A percentile compares a stretch with the other conserved stretches of the same genome.
Conservation (phyloP, 1,140 invertebrate genomes). For the Ptiloglossa arizonensis region DNA sequence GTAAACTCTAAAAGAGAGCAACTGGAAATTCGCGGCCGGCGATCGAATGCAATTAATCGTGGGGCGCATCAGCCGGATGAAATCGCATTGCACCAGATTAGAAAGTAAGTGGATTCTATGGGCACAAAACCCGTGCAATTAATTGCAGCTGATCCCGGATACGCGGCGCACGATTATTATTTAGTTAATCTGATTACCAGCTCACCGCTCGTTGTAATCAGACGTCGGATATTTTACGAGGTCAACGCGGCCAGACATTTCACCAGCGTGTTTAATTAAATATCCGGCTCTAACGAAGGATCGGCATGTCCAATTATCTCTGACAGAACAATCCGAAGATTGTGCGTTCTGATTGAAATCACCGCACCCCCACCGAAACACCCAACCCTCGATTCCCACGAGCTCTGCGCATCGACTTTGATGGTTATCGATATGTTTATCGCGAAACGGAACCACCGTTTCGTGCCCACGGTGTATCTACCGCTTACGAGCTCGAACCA, state of each 20-base stretch:
- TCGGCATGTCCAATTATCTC: conserved; percentile 9
- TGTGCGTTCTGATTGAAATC: conserved; percentile 20
- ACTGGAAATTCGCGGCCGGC: neutral
- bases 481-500: too few species aligned
- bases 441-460: neutral
- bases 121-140: conserved; percentile 4
- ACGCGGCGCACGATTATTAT: neutral
- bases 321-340: conserved; percentile 15
- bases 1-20: neutral
- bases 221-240: conserved; percentile 9
- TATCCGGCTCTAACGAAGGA: conserved; percentile 32
- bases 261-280: conserved; percentile 28
- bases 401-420: too few species aligned
- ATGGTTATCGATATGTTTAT: neutral
- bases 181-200: conserved; percentile 34
- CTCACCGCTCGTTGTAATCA: neutral
- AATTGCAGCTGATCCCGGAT: neutral
- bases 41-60: conserved; percentile 15
- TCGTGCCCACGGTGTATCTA: neutral
- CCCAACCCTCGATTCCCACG: too few species aligned
- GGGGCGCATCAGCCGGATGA: neutral
- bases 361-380: neutral
- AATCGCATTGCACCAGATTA: conserved; percentile 9
- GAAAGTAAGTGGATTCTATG: conserved; percentile 27
- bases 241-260: neutral